phyloP scores from a whole-genome alignment of 92 coral and sea anemone species.

The Umimayanthus kanabou region DNA sequence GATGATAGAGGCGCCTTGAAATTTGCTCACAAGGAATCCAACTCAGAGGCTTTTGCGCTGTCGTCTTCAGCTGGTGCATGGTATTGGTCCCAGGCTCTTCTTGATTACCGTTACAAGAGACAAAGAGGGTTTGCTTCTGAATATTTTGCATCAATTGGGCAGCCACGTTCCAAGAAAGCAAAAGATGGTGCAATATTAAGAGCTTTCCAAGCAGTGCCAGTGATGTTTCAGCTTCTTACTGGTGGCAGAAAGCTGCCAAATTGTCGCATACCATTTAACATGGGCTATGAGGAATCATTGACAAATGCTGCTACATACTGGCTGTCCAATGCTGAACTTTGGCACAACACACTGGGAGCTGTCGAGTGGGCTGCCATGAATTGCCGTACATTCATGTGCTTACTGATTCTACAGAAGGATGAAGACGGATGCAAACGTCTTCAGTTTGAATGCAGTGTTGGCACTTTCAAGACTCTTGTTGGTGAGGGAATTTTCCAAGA shows the following conservation, averaged over 20 bases:
- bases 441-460: constrained; percentile 37
- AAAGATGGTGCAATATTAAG: constrained; percentile 68
- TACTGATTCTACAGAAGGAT: constrained; percentile 61
- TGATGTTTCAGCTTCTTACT: constrained; percentile 58
- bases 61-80: constrained; percentile 69
- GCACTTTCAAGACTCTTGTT: constrained; percentile 48
- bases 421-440: constrained; percentile 47
- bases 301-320: constrained; percentile 69
- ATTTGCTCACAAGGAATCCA: constrained; percentile 73
- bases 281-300: constrained; percentile 64
- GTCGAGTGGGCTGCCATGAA: constrained; percentile 72
- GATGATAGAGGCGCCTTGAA: constrained; percentile 70
- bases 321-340: constrained; percentile 67
- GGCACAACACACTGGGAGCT: constrained; percentile 74
- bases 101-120: constrained; percentile 65
- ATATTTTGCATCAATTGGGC: constrained; percentile 38
- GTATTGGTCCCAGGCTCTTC: constrained; percentile 71
- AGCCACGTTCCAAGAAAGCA: constrained; percentile 23
- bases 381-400: constrained; percentile 64
- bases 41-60: constrained; percentile 62
- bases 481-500: constrained; percentile 64
- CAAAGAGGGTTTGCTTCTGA: constrained; percentile 69
- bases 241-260: constrained; percentile 72
- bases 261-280: constrained; percentile 56
- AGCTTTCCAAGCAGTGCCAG: constrained; percentile 71